Evolutionary conservation across 2,113 vertebrate species (phyloP), one percentile per base, ranked within the genome.

Genomic region (Naja naja): DNA sequence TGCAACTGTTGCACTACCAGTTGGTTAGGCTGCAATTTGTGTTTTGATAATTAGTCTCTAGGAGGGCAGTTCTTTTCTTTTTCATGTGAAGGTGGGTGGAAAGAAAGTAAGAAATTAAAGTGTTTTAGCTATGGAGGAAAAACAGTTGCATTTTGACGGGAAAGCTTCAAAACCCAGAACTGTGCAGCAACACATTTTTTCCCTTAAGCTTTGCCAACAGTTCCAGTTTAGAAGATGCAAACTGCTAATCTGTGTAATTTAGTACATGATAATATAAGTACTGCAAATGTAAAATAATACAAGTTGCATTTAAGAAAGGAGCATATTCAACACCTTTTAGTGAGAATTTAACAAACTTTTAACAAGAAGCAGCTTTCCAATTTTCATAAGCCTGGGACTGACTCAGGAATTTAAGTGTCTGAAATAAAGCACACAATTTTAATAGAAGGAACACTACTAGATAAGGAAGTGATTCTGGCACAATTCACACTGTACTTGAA

Each of bases 221-320:
- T 18, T 23, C 49, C 64, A 89, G 54, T 88, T 89, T 92, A n/a
- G 43, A 47, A 56, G 34, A 49, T 4, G 58, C 39, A 20, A 30
- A 27, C 0, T 81, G 54, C 53, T 89, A 89, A 93, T 89, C 85
- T 43, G 49, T 93, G 43, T 93, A 85, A 93, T 93, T 92, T 85
- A 39, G 22, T 39, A 49, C 88, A 89, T 58, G 43, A 12, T 93
- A 58, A 92, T 89, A 74, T 85, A 34, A 49, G 53, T 89, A 81
- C 49, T 85, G 64, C 92, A 89, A 85, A 93, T 93, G 89, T 93
- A 52, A 93, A 89, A 89, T 85, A 89, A 89, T 89, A 47, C 87
- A 9, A 81, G 81, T 92, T 81, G 60, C 52, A 47, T 30, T 39
- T 92, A 22, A 92, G 74, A 89, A 45, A 55, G 22, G 87, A 16